Evolutionary conservation across 1,140 invertebrate genomes (phyloP), one percentile per base, ranked within the genome.

Genomic region (Heterodera carotae): DNA sequence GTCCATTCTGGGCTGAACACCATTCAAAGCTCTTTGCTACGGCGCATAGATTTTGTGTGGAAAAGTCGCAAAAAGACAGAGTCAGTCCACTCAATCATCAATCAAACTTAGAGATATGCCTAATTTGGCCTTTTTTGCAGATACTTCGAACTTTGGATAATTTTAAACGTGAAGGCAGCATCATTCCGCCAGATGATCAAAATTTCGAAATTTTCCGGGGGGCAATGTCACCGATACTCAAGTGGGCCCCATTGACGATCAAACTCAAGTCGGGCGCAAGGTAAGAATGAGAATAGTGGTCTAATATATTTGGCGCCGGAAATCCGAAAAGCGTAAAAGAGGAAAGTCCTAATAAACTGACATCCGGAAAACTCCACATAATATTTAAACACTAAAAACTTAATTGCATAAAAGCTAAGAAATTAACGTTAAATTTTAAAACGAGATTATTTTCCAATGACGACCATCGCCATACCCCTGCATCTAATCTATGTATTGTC

Each of bases 1-100:
- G 31, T 78, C 76, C 77, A 8, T 29, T 78, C 6, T 78, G 76
- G 77, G 64, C 62, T n/a, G 75, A 78, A 77, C 33, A 29, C 25
- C 69, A 67, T 69, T 18, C 25, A 22, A 31, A 74, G 34, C 27
- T 56, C 15, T 62, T 74, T 62, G 12, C 18, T 29, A 12, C 27
- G 7, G 27, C 27, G 1, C 4, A 1, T n/a, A 27, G 31, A 15
- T 66, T 66, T 34, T 18, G 12, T 18, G 62, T 66, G 8, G n/a
- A 27, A 15, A 34, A 66, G 22, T 12, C 12, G 12, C 62, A 66
- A 29, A 66, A 31, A 34, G 22, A 34, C 12, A 31, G 15, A 22
- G 62, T 66, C 33, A 29, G 6, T 69, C 31, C 31, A 60, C 34
- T 60, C n/a, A 33, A n/a, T n/a, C n/a, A n/a, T n/a, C n/a, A n/a